These are phyloP conservation scores for Engraulis encrasicolus DNA, from an alignment of 2,113 vertebrate species.

Conservation along the genomic window DNA sequence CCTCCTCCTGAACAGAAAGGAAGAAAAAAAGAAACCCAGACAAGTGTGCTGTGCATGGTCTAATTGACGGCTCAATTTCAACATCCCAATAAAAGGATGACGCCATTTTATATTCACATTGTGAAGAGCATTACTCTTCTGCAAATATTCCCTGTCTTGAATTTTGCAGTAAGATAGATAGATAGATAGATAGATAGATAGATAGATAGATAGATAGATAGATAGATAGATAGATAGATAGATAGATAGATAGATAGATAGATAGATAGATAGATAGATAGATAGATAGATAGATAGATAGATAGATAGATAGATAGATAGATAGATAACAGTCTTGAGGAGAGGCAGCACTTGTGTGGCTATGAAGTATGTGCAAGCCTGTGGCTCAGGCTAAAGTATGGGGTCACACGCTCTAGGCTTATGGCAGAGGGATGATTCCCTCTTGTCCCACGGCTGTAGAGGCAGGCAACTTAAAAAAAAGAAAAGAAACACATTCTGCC, in stretches of 20 bases:
- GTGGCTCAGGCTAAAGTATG: slow-evolving; percentile 9
- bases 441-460: slow-evolving; percentile 39
- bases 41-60: neutral
- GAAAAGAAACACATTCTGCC: no score
- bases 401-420: slow-evolving; percentile 29
- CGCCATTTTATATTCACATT: neutral
- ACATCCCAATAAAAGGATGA: neutral
- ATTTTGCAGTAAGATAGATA: no score
- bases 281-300: neutral
- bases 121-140: neutral
- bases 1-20: neutral
- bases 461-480: slow-evolving; percentile 51
- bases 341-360: neutral
- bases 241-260: no score
- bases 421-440: slow-evolving; percentile 38
- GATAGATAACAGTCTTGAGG: no score
- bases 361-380: neutral
- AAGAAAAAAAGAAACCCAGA: neutral
- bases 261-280: neutral
- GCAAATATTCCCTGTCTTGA: neutral
- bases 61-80: slow-evolving; percentile 2
- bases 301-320: no score
- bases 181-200: neutral
- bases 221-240: neutral
- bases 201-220: no score